phyloP scores from a whole-genome alignment of 2,113 vertebrate genomes.

The Scolopax mira region DNA sequence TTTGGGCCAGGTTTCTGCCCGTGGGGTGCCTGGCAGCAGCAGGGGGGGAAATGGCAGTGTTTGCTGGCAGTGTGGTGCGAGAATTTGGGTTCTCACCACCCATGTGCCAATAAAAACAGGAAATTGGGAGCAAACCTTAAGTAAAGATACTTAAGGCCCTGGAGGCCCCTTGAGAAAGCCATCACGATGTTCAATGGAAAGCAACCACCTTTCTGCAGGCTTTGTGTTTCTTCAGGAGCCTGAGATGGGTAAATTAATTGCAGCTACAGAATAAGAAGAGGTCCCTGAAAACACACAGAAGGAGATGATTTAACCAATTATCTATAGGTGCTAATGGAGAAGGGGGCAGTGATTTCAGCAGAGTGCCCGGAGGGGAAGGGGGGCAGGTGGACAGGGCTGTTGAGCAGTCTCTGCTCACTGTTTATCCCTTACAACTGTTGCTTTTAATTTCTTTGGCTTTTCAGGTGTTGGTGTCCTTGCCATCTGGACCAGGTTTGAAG shows the following conservation, averaged over 20 bases:
- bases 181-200: fast-evolving
- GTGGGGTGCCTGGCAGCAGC: neutral
- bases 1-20: neutral
- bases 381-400: neutral
- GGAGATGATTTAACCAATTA: neutral
- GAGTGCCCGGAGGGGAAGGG: neutral
- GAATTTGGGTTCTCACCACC: fast-evolving
- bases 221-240: neutral
- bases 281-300: fast-evolving
- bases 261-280: neutral
- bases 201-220: neutral
- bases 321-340: neutral
- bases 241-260: neutral
- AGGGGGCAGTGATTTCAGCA: neutral
- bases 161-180: neutral
- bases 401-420: neutral
- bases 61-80: fast-evolving
- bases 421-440: neutral
- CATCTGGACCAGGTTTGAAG: fast-evolving
- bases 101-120: neutral
- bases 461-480: neutral
- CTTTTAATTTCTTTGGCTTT: neutral
- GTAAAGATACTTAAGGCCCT: neutral
- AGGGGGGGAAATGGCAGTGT: fast-evolving
- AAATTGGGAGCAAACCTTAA: neutral